A percentile compares a stretch with the other conserved stretches of the same genome.
These are phyloP conservation scores for Odocoileus hemionus DNA, from an alignment of 2,113 vertebrate species.

Conservation along the genomic window DNA sequence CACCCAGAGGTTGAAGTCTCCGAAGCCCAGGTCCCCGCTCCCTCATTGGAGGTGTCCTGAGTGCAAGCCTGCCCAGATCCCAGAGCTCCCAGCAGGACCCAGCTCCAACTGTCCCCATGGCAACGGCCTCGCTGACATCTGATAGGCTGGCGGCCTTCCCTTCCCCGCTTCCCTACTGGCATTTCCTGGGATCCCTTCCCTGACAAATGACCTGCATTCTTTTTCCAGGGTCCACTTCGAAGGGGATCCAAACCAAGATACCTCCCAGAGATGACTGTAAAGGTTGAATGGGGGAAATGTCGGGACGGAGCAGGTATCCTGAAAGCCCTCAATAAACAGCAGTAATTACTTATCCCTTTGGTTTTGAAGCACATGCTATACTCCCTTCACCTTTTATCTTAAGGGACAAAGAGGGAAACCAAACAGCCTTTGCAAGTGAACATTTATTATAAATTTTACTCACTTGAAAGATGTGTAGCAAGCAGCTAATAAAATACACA, in stretches of 20 bases:
- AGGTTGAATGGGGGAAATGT: rapidly evolving
- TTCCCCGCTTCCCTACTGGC: neutral
- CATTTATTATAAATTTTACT: neutral
- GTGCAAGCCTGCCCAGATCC: neutral
- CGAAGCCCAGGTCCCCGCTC: rapidly evolving
- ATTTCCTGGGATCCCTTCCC: neutral
- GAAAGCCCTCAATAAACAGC: neutral
- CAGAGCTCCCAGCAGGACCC: neutral
- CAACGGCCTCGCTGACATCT: neutral
- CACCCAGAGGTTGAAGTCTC: no score
- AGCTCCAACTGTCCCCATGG: rapidly evolving
- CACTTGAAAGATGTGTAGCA: neutral
- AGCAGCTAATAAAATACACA: neutral
- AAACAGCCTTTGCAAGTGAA: neutral
- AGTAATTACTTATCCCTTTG: neutral
- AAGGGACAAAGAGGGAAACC: neutral
- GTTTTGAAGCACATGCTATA: neutral
- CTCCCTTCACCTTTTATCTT: neutral
- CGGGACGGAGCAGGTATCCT: neutral
- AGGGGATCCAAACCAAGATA: rapidly evolving
- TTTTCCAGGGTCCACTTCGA: neutral
- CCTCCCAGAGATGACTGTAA: neutral
- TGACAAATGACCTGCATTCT: neutral
- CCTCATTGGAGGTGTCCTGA: neutral
- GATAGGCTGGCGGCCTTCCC: neutral